A percentile compares a stretch with the other conserved stretches of the same genome.
These are phyloP conservation scores for Napeogenes sylphis DNA, from an alignment of 2,888 invertebrate species.

Conservation along the genomic window DNA sequence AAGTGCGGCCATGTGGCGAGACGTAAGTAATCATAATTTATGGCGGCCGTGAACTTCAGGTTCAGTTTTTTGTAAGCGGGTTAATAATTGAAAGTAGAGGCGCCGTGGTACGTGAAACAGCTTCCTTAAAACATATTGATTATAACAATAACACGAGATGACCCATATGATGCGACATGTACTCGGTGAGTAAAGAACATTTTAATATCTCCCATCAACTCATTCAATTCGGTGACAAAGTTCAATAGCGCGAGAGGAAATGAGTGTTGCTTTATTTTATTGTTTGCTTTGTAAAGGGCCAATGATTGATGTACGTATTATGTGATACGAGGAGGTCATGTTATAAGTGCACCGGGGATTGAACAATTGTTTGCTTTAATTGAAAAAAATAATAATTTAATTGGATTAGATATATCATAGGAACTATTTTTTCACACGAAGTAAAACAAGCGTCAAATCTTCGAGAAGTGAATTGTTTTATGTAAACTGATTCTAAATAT, in stretches of 20 bases:
- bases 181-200: conserved; percentile 13
- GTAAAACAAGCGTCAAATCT: not conserved
- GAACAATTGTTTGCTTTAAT: no score
- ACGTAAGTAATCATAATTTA: conserved; percentile 51
- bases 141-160: conserved; percentile 22
- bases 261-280: conserved; percentile 18
- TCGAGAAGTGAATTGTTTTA: conserved; percentile 1
- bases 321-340: not conserved
- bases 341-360: not conserved
- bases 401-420: no score
- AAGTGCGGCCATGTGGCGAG: conserved; percentile 57
- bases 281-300: conserved; percentile 11
- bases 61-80: not conserved
- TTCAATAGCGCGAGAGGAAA: conserved; percentile 23
- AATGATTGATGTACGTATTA: not conserved
- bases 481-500: conserved; percentile 3
- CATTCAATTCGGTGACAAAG: conserved; percentile 23
- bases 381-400: no score
- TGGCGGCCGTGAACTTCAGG: conserved; percentile 44
- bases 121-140: conserved; percentile 23
- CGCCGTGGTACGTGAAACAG: conserved; percentile 15
- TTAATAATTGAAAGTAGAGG: not conserved
- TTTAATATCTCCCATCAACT: conserved; percentile 19
- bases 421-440: no score
- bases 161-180: conserved; percentile 25